Percentiles rank a stretch among this genome's conserved stretches.
Evolutionary conservation across 1,140 invertebrate species (phyloP).

Genomic region (Calephelis nemesis): DNA sequence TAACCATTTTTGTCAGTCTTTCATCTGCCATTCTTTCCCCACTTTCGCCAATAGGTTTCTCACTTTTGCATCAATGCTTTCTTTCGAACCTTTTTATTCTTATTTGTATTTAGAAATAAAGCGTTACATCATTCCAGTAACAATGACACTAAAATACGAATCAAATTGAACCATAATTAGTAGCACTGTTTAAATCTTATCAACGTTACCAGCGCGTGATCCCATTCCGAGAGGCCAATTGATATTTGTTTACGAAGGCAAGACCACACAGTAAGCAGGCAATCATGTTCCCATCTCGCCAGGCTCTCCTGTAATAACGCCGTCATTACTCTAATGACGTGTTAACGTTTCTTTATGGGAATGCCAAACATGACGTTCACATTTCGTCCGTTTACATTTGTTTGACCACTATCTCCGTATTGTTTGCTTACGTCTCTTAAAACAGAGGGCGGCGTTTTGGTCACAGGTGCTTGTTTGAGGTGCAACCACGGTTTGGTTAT

Average conservation of each 20-base stretch:
- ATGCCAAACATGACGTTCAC: conserved; percentile 78
- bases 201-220: conserved; percentile 50
- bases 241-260: conserved; percentile 64
- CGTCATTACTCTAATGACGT: conserved; percentile 79
- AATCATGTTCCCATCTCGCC: conserved; percentile 64
- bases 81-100: too few species aligned
- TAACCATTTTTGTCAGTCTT: too few species aligned
- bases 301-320: conserved; percentile 69
- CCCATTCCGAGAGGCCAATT: conserved; percentile 46
- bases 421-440: conserved; percentile 74
- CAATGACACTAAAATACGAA: neutral
- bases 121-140: neutral
- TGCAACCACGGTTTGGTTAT: conserved; percentile 55
- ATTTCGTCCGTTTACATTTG: conserved; percentile 79
- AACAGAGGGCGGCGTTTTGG: conserved; percentile 73
- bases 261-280: conserved; percentile 73
- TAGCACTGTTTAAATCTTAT: conserved; percentile 26
- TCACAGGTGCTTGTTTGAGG: conserved; percentile 63
- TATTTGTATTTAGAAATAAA: neutral
- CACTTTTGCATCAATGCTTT: too few species aligned
- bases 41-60: too few species aligned
- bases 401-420: conserved; percentile 72
- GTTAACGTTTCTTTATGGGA: conserved; percentile 78
- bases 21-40: too few species aligned
- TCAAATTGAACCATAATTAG: neutral